These are phyloP conservation scores for Chloroclystis v-ata DNA, from an alignment of 2,888 invertebrate genomes.

Conservation along the genomic window DNA sequence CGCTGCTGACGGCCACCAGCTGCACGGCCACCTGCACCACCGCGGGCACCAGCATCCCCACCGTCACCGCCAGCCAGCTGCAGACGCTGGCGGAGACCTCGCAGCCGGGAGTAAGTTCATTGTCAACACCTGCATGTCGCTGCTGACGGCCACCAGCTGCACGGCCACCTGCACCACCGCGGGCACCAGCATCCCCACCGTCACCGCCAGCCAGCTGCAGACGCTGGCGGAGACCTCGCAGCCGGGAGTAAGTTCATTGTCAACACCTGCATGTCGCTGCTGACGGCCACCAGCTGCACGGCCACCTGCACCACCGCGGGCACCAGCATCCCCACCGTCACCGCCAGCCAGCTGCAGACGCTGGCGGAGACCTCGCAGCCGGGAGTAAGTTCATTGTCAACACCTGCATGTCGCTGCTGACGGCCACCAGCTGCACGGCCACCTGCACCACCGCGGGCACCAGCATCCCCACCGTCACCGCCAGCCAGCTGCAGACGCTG, in stretches of 20 bases:
- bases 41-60: conserved; percentile 63
- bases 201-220: conserved; percentile 85
- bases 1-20: conserved; percentile 83
- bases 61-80: conserved; percentile 83
- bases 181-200: conserved; percentile 67
- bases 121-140: conserved; percentile 94
- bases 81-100: conserved; percentile 85
- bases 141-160: conserved; percentile 82
- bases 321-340: conserved; percentile 74
- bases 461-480: conserved; percentile 78
- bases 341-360: conserved; percentile 66
- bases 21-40: conserved; percentile 72
- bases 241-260: conserved; percentile 80
- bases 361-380: conserved; percentile 61
- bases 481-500: conserved; percentile 54
- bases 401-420: conserved; percentile 91
- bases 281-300: conserved; percentile 82
- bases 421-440: conserved; percentile 80
- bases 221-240: conserved; percentile 82
- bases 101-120: conserved; percentile 69
- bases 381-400: conserved; percentile 84
- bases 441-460: conserved; percentile 58
- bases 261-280: conserved; percentile 92
- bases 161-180: conserved; percentile 69
- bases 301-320: conserved; percentile 61